Evolutionary conservation across 2,797 vertebrate genomes (phyloP).

Genomic region (Cyclura pinguis): DNA sequence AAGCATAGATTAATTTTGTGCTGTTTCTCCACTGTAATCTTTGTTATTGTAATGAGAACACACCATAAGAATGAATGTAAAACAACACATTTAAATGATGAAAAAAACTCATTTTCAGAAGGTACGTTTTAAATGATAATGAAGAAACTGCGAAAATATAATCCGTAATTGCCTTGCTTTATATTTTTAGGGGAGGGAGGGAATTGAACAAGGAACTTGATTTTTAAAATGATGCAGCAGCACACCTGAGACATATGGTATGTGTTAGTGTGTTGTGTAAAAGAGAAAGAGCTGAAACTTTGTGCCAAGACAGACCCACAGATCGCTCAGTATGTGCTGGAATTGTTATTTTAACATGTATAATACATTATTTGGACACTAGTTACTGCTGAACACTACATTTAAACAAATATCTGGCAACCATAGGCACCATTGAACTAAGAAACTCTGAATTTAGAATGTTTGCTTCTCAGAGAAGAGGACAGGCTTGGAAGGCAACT

Average conservation of each 20-base stretch:
- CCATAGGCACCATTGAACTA: neutral
- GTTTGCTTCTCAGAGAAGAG: neutral
- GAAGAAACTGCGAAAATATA: neutral
- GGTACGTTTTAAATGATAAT: conserved; percentile 21
- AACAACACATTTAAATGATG: conserved; percentile 2
- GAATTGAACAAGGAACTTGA: neutral
- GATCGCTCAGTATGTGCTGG: neutral
- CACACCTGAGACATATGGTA: neutral
- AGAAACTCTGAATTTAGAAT: neutral
- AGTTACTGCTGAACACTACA: neutral
- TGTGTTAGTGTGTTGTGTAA: neutral
- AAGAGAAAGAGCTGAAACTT: neutral
- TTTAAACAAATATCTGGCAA: neutral
- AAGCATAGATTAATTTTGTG: conserved; percentile 5
- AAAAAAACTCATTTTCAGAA: neutral
- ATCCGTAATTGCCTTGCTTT: neutral
- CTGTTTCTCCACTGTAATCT: neutral
- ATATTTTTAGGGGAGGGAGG: neutral
- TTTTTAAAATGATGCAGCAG: neutral
- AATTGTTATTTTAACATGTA: neutral
- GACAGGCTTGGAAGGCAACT: too few relatives aligned
- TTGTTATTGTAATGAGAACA: conserved; percentile 17
- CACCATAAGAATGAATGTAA: conserved; percentile 7
- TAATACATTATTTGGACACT: neutral
- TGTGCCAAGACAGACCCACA: neutral